Percentiles rank a stretch among this genome's conserved stretches.
Evolutionary conservation across 2,797 vertebrate species (phyloP).

Genomic region (Phaenicophaeus curvirostris): DNA sequence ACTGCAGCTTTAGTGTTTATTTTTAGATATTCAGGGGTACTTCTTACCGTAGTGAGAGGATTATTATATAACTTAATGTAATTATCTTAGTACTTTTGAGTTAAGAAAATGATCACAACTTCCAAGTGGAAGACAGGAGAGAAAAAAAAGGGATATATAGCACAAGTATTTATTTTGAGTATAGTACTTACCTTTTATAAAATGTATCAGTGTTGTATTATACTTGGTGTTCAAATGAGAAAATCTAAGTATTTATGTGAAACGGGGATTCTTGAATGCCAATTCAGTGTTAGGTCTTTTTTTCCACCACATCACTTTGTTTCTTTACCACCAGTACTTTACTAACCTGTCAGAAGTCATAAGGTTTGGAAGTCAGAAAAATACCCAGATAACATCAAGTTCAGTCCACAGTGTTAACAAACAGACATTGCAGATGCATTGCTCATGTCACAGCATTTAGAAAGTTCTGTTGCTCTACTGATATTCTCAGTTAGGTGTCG

Average conservation of each 20-base stretch:
- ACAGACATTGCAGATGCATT: neutral
- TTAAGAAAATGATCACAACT: neutral
- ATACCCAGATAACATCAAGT: neutral
- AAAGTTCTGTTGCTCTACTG: neutral
- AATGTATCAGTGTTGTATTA: neutral
- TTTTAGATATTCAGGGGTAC: neutral
- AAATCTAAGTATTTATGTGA: neutral
- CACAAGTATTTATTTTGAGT: neutral
- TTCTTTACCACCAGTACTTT: neutral
- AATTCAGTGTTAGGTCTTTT: neutral
- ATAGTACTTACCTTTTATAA: neutral
- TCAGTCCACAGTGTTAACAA: accelerated
- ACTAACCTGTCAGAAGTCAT: neutral
- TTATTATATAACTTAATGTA: neutral
- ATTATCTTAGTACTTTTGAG: neutral
- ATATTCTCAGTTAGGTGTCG: neutral
- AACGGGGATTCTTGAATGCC: neutral
- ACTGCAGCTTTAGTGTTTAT: neutral
- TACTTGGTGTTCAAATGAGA: neutral
- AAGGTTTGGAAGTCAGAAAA: neutral
- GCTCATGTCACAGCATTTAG: neutral
- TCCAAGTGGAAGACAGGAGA: neutral
- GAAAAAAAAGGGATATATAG: neutral
- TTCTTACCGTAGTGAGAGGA: neutral
- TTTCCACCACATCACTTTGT: neutral